Conservation (phyloP, 2,797 vertebrate genomes). For the Pseudotriccus pelzelni region DNA sequence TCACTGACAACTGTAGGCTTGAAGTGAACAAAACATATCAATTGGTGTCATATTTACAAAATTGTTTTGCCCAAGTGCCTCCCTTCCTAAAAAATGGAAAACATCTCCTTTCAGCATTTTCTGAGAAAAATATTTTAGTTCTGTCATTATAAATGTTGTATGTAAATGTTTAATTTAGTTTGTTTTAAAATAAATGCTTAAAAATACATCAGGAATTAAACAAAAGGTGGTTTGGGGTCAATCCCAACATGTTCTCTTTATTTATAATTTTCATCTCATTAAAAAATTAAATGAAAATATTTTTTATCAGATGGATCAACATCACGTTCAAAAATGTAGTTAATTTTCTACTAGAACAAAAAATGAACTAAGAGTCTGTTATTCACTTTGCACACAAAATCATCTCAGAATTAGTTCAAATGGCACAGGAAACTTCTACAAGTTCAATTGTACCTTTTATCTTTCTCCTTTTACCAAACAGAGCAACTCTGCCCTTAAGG, state of each 20-base stretch:
- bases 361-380: neutral
- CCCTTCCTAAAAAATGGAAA: neutral
- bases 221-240: neutral
- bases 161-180: neutral
- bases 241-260: neutral
- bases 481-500: neutral
- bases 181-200: neutral
- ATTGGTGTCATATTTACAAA: neutral
- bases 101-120: neutral
- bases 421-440: neutral
- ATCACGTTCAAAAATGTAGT: neutral
- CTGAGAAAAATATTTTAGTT: neutral
- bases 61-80: neutral
- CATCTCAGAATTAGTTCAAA: neutral
- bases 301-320: neutral
- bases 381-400: neutral
- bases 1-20: neutral
- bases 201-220: neutral
- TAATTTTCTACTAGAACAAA: neutral
- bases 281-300: neutral
- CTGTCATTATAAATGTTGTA: neutral
- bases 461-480: neutral
- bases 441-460: neutral
- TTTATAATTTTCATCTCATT: neutral
- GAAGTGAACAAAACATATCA: neutral